Evolutionary conservation across 2,113 vertebrate genomes (phyloP), one percentile per base, ranked within the genome.

Genomic region (Ancistrus triradiatus): DNA sequence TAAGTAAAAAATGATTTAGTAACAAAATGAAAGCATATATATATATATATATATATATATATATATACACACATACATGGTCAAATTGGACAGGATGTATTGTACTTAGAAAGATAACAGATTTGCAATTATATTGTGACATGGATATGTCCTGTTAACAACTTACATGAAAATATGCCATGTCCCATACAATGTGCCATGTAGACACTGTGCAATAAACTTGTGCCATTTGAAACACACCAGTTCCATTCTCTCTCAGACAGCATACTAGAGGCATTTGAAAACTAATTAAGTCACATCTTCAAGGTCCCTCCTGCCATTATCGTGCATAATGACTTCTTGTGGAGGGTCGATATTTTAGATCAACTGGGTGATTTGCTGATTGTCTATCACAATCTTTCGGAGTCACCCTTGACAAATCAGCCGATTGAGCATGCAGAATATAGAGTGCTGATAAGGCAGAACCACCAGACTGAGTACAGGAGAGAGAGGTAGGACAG

Each of bases 271-370:
- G 83, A 79, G 79, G 78, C 77, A 82, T 87, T 84, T 83, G 77
- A 84, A 85, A 87, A 76, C 80, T 86, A 88, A 89, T 89, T 87
- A 89, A 86, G 86, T 84, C 83, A 83, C 85, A 87, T 83, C 81
- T 83, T 84, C 80, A 83, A 87, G 86, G 85, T 85, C 84, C 77
- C 70, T 72, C 70, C 83, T 79, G 70, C 82, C 83, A 88, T 89
- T 87, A 88, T 88, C 81, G 81, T 80, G 78, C 80, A 82, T 88
- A 89, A 88, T 87, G 86, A 87, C 84, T 87, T 89, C 86, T 79
- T 80, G 70, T 76, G 80, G 78, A 72, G 60, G 83, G 79, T 89
- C 88, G 82, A 88, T 89, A 88, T 86, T 89, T 88, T 85, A 89
- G 88, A 89, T 88, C 86, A 88, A 86, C 86, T 83, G 81, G 82